Base-by-base conservation (phyloP, 2,888 invertebrate species). In the Mesoligia furuncula region DNA sequence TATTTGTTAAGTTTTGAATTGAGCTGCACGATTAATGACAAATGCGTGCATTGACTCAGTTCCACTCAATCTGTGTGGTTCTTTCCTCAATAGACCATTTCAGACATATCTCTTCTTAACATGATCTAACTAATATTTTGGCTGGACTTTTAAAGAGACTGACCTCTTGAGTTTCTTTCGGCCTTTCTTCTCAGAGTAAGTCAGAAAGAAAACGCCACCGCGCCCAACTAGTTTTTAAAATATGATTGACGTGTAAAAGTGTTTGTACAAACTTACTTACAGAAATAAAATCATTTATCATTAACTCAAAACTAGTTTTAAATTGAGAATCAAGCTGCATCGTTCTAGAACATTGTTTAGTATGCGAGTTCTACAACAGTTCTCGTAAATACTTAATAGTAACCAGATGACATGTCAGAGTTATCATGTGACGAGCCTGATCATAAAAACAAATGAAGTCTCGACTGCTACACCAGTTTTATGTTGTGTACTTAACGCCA, bases 371-470 rank as follows among this genome's bases (percentile, higher is more conserved):
- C 6, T 65, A 48, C n/a, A 75, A 31, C 20, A 59, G n/a, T 20
- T 24, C 20, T 27, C 31, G 0, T 8, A 68, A 31, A 20, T 20
- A 79, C 27, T 20, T 20, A 51, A 59, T 39, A 59, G 17, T 13
- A 75, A 75, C 39, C 24, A 36, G n/a, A n/a, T 27, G 0, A 72
- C 64, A 78, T 77, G 51, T 59, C 65, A 73, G 36, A 57, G 62
- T 73, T 66, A 81, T 45, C 77, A 85, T 71, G 67, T 75, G 64
- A 65, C 20, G 42, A 77, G 59, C 17, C 27, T 36, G 27, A 45
- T 69, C 51, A 51, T 51, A 77, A 66, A 74, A 68, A 48, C 62
- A 66, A 69, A 80, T 85, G 77, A 81, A 74, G 74, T 74, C 24
- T 73, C 54, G 48, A 61, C 15, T 42, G 17, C 7, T 51, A 57